These are phyloP conservation scores for Andrena flavipes DNA, from an alignment of 2,888 invertebrate genomes.

Conservation along the genomic window DNA sequence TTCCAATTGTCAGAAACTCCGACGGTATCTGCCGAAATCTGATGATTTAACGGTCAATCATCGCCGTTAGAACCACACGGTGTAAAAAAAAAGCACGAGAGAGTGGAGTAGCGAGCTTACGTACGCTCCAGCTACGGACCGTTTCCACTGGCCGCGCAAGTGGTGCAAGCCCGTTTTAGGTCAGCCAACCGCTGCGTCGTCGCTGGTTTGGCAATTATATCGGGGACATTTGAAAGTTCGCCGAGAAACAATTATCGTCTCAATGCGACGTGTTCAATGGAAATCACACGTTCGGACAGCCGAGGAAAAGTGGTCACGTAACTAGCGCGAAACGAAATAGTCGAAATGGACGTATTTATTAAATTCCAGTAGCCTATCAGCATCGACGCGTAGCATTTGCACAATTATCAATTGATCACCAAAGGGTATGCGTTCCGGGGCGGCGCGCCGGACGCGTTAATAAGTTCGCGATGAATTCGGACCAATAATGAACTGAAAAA, in stretches of 20 bases:
- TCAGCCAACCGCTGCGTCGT: not conserved
- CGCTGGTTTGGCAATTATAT: not conserved
- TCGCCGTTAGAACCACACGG: not conserved
- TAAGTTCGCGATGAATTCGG: slow-evolving; percentile 3
- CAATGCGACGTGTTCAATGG: slow-evolving; percentile 10
- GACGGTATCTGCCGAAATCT: slow-evolving; percentile 13
- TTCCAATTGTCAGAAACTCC: slow-evolving; percentile 21
- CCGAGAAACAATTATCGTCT: slow-evolving; percentile 17
- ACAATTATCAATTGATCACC: slow-evolving; percentile 51
- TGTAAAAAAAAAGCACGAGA: not conserved
- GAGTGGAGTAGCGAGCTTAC: not conserved
- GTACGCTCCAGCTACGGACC: not conserved
- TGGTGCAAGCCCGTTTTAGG: not conserved
- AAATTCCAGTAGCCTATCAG: slow-evolving; percentile 43
- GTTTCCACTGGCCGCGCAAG: not conserved
- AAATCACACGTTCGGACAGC: not conserved
- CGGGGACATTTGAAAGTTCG: not conserved
- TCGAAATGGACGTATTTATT: slow-evolving; percentile 37
- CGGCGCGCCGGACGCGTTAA: slow-evolving; percentile 1
- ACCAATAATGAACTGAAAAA: slow-evolving; percentile 27
- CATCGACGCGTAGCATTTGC: slow-evolving; percentile 17
- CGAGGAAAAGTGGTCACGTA: not conserved
- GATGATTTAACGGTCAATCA: slow-evolving; percentile 9
- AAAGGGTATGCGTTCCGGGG: not conserved
- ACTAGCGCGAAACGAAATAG: slow-evolving; percentile 14